A percentile compares a stretch with the other conserved stretches of the same genome.
These are phyloP conservation scores for Corydoras maculifer DNA, from an alignment of 2,113 vertebrate genomes.

Conservation along the genomic window DNA sequence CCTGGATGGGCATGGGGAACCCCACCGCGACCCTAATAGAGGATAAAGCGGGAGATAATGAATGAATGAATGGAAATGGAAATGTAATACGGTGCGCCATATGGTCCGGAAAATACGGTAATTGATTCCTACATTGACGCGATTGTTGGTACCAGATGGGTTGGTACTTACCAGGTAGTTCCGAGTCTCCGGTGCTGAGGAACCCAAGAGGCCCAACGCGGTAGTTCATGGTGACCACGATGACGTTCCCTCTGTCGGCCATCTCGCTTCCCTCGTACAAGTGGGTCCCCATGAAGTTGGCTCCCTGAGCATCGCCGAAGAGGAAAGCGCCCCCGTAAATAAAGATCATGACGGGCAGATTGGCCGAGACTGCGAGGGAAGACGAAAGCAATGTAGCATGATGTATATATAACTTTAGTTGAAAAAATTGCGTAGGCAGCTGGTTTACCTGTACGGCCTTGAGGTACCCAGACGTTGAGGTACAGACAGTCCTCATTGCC, in stretches of 20 bases:
- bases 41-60: no score
- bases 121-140: no score
- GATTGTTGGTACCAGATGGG: no score
- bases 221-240: conserved; percentile 87
- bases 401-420: neutral
- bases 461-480: conserved; percentile 93
- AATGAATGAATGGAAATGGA: no score
- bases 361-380: conserved; percentile 63
- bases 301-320: conserved; percentile 67
- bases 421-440: no score
- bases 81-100: no score
- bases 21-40: no score
- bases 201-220: conserved; percentile 85
- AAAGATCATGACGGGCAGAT: conserved; percentile 86
- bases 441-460: conserved; percentile 53
- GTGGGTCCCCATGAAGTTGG: conserved; percentile 78
- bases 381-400: neutral
- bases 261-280: conserved; percentile 83
- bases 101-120: no score
- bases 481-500: conserved; percentile 87
- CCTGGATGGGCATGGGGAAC: no score
- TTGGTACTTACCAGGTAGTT: conserved; percentile 58
- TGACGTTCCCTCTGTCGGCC: conserved; percentile 78
- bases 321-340: conserved; percentile 83
- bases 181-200: conserved; percentile 82